phyloP scores from a whole-genome alignment of 2,797 vertebrate species.

The Xenops minutus region DNA sequence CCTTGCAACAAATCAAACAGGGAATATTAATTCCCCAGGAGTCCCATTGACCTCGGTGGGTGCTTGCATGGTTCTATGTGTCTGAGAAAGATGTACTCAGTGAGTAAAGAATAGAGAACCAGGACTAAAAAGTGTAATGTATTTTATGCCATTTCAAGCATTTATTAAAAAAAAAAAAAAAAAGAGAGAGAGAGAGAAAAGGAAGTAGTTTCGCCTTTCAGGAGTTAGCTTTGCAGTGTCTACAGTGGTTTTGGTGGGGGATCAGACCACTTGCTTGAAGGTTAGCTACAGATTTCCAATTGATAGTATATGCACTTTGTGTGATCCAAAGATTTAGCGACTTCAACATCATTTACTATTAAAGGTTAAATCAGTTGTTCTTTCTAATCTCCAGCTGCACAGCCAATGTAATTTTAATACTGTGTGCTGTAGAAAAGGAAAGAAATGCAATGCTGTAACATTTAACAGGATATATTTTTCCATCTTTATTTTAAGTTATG shows the following conservation, averaged over 20 bases:
- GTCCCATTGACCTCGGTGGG: neutral
- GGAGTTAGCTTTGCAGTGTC: neutral
- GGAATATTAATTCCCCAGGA: neutral
- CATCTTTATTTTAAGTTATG: slow-evolving; percentile 65
- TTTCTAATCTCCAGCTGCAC: slow-evolving; percentile 66
- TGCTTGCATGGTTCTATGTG: neutral
- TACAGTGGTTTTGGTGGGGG: neutral
- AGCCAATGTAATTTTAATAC: slow-evolving; percentile 65
- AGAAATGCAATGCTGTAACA: slow-evolving; percentile 57
- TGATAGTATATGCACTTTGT: slow-evolving; percentile 10
- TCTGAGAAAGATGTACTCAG: neutral
- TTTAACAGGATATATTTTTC: slow-evolving; percentile 59
- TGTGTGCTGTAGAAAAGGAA: slow-evolving; percentile 27
- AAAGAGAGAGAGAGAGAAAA: neutral
- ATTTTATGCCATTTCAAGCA: neutral
- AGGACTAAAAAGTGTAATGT: neutral
- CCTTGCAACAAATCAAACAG: neutral
- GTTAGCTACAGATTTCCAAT: slow-evolving; percentile 6
- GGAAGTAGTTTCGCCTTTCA: neutral
- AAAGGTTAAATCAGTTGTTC: slow-evolving; percentile 65
- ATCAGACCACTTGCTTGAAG: neutral
- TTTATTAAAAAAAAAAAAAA: neutral
- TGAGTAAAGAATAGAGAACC: neutral
- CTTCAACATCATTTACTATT: slow-evolving; percentile 59
- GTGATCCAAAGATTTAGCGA: slow-evolving; percentile 4